A percentile compares a stretch with the other conserved stretches of the same genome.
phyloP scores from a whole-genome alignment of 1,140 invertebrate species.

The Coenobita brevimanus region DNA sequence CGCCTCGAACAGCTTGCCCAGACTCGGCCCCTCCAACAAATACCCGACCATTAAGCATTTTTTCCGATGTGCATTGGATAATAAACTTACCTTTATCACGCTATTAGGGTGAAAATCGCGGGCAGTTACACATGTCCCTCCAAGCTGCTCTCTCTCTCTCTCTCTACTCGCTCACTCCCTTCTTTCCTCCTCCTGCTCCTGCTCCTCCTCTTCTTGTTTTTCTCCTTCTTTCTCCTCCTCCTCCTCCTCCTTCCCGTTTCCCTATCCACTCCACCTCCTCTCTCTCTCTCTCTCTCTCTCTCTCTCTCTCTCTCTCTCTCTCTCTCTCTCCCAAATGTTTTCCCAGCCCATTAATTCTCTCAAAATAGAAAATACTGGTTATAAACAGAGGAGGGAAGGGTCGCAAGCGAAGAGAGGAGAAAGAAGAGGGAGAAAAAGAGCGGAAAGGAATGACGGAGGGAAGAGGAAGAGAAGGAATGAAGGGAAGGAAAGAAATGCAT shows the following conservation, averaged over 20 bases:
- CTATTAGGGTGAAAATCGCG: constrained; percentile 47
- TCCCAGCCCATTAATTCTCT: not conserved
- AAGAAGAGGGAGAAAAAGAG: not conserved
- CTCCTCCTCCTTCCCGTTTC: not conserved
- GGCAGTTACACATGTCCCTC: constrained; percentile 27
- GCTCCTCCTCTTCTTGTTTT: not conserved
- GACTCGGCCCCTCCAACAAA: not conserved
- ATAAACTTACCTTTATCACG: constrained; percentile 59
- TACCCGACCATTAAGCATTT: constrained; percentile 42
- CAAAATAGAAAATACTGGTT: not conserved
- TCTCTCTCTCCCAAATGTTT: not conserved
- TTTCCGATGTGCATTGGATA: constrained; percentile 49
- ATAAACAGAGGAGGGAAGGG: not conserved
- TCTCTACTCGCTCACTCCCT: not conserved
- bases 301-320: not conserved
- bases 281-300: not conserved
- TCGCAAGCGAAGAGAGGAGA: not conserved
- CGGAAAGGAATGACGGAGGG: not conserved
- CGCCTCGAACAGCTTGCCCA: too few species aligned
- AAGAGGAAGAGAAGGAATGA: too few species aligned
- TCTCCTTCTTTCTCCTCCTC: not conserved
- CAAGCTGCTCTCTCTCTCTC: not conserved
- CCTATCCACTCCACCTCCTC: not conserved
- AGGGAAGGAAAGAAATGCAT: too few species aligned
- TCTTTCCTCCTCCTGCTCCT: not conserved